phyloP scores from a whole-genome alignment of 2,113 vertebrate species.

The Odocoileus virginianus region DNA sequence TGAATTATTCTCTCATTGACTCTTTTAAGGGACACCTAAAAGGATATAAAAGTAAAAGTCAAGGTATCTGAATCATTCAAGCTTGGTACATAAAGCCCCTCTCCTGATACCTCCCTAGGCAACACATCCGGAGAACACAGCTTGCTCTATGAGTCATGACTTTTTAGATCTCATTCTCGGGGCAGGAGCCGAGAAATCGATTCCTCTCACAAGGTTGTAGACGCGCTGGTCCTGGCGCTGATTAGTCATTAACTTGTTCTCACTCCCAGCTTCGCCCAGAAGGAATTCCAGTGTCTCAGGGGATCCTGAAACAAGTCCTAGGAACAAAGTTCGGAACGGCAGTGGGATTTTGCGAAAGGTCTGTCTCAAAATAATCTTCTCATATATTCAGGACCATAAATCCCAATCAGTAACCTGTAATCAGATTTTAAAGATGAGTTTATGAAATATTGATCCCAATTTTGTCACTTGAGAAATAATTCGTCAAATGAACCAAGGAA shows the following conservation, averaged over 20 bases:
- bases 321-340: not conserved
- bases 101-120: not conserved
- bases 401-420: not conserved
- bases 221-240: not conserved
- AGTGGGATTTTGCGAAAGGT: not conserved
- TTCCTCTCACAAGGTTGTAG: not conserved
- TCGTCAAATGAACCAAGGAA: not conserved
- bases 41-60: not conserved
- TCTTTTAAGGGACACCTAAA: not conserved
- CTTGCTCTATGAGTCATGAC: not conserved
- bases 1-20: not conserved
- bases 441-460: not conserved
- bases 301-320: not conserved
- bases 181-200: not conserved
- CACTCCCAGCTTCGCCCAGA: not conserved
- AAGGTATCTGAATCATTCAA: not conserved
- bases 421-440: not conserved
- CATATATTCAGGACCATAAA: not conserved
- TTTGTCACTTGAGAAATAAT: not conserved
- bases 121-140: not conserved
- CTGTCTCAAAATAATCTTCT: not conserved
- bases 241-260: conserved; percentile 21
- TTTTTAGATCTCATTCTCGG: not conserved
- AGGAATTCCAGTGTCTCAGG: not conserved
- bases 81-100: not conserved